Evolutionary conservation across 2,797 vertebrate species (phyloP), one percentile per base, ranked within the genome.

Genomic region (Sciurus carolinensis): DNA sequence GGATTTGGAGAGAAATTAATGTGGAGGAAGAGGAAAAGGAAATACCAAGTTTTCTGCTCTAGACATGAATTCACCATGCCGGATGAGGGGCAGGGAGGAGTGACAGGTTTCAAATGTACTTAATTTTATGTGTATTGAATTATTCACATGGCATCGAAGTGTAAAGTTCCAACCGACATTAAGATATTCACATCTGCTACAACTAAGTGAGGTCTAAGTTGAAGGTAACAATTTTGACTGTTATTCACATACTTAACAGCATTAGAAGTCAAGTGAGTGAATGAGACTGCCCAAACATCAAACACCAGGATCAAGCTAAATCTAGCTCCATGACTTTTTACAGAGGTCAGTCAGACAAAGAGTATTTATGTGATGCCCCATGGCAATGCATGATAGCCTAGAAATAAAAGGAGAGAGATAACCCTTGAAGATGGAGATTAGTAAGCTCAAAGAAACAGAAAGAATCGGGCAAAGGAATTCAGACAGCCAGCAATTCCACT

Each of bases 41-140:
- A 73, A 33, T 82, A 82, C 87, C 7, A 39, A 24, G 24, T 64
- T 88, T 95, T 90, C 42, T 67, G 54, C 28, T 67, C 36, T 2
- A 66, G 84, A 39, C 79, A 89, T 24, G 20, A 86, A 64, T 50
- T 73, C 24, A 72, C 30, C 69, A 36, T n/a, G 36, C 7, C 3
- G 24, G 47, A 11, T 30, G n/a, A 33, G 8, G 22, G 3, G 26
- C 52, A 75, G 52, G 42, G 81, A 79, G 67, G 26, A 81, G 67
- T 44, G 36, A 26, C 20, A 30, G 42, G 24, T 66, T 81, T 95
- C 64, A 85, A 66, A 64, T 73, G 39, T 80, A 11, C 67, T 90
- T 54, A 44, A 71, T 80, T 69, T 76, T 79, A 95, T 66, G 42
- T 62, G 44, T 13, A 8, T 3, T 82, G 44, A 95, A 50, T 95